Evolutionary conservation across 2,888 invertebrate species (phyloP), one percentile per base, ranked within the genome.

Genomic region (Bombylius discolor): DNA sequence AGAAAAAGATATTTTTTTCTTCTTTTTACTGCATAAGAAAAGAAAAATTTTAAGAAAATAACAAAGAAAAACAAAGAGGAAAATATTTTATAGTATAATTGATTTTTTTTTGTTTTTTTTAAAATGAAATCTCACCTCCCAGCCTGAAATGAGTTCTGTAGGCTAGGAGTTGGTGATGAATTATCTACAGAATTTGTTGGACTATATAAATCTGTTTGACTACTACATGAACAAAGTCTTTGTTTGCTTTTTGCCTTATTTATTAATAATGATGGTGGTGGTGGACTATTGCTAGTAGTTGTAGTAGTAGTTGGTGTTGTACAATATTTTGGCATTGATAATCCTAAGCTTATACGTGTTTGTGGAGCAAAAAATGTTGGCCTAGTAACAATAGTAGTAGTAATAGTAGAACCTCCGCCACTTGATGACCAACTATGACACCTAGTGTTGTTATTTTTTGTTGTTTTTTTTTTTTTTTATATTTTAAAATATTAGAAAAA

Each of bases 161-260:
- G 75, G 65, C 78, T 76, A 60, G 74, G 71, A 49, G 74, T 71
- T 12, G 76, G 74, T 1, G 75, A 75, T 59, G 68, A 53, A 34
- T 47, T 57, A n/a, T 55, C 54, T 46, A 55, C 52, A 47, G 55
- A 52, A 48, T 55, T 55, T 56, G 84, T 70, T 56, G 84, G 70
- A 0, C 84, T 84, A 61, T 81, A 80, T 50, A 84, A 72, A 62
- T 87, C 87, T 12, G 83, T 85, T 69, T 85, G 85, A 68, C 86
- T 87, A 62, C 85, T 83, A 66, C 85, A 86, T 62, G 61, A 62
- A 45, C 63, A 77, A 70, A 62, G 64, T 33, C 56, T 63, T 57
- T 63, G 71, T 73, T 64, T 72, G 36, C n/a, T 52, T 50, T 56
- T 55, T 14, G 13, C 14, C 23, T 39, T 45, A 36, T 55, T 11